Conservation (phyloP, 2,797 vertebrate species). For the Cheirogaleus major region DNA sequence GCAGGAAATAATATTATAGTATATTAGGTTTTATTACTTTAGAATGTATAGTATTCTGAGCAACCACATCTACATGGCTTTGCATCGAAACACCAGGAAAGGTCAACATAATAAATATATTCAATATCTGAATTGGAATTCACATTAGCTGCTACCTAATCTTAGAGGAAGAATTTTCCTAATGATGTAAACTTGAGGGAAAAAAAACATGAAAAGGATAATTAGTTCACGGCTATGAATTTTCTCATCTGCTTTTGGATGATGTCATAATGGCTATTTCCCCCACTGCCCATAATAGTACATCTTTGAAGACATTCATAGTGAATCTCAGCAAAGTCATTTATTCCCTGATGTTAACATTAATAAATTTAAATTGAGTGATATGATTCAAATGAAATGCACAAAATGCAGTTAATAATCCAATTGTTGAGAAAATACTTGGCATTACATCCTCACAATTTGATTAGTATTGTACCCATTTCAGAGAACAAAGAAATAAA, state of each 20-base stretch:
- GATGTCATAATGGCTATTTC: not conserved
- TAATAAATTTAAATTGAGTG: slow-evolving; percentile 14
- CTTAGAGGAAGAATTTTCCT: not conserved
- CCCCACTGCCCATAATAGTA: not conserved
- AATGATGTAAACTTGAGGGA: not conserved
- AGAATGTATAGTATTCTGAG: not conserved
- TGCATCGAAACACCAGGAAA: not conserved
- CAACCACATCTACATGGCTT: not conserved
- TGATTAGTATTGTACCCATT: not conserved
- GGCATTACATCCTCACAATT: not conserved
- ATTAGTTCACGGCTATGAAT: not conserved
- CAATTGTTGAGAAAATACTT: not conserved
- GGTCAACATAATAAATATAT: not conserved
- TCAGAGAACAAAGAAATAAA: not conserved
- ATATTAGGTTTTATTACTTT: not conserved
- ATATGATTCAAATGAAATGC: not conserved
- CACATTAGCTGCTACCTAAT: not conserved
- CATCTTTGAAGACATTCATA: not conserved
- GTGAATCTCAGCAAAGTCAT: not conserved
- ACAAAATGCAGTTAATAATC: not conserved
- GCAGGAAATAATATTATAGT: not conserved
- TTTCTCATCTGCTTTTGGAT: not conserved
- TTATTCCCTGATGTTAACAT: not conserved
- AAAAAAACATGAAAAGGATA: not conserved
- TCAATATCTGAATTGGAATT: not conserved